phyloP scores from a whole-genome alignment of 2,888 invertebrate species.

The Amphipyra berbera region DNA sequence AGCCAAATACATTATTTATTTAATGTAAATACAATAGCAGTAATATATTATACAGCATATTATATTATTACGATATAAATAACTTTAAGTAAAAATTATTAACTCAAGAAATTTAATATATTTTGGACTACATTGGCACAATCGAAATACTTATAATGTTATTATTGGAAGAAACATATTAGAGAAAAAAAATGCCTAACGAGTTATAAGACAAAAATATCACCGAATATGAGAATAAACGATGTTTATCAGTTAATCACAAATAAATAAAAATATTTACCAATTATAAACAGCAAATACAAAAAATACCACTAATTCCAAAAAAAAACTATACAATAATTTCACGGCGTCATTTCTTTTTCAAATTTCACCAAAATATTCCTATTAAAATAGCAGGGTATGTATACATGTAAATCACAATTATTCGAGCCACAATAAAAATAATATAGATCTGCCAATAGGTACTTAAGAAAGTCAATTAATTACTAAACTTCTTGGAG shows the following conservation, averaged over 20 bases:
- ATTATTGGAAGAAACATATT: not conserved
- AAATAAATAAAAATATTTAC: no score
- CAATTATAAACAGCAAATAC: no score
- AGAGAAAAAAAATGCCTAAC: not conserved
- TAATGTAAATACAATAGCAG: conserved; percentile 13
- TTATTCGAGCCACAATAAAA: no score
- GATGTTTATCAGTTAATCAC: not conserved
- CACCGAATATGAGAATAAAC: not conserved
- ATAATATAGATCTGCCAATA: no score
- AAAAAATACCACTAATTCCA: no score
- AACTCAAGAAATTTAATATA: conserved; percentile 3
- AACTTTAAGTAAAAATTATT: not conserved
- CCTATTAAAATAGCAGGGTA: no score
- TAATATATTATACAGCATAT: conserved; percentile 1
- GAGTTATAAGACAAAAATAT: not conserved
- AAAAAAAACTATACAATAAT: no score
- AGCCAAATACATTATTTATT: conserved; percentile 10
- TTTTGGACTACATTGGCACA: conserved; percentile 47
- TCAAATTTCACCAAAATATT: no score
- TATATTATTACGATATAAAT: conserved; percentile 6
- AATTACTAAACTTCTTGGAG: conserved; percentile 1
- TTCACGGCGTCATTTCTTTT: no score
- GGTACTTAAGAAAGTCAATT: no score
- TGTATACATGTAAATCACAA: no score
- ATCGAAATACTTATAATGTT: conserved; percentile 26